Conservation (phyloP, 2,113 vertebrate species). For the Edolisoma coerulescens region DNA sequence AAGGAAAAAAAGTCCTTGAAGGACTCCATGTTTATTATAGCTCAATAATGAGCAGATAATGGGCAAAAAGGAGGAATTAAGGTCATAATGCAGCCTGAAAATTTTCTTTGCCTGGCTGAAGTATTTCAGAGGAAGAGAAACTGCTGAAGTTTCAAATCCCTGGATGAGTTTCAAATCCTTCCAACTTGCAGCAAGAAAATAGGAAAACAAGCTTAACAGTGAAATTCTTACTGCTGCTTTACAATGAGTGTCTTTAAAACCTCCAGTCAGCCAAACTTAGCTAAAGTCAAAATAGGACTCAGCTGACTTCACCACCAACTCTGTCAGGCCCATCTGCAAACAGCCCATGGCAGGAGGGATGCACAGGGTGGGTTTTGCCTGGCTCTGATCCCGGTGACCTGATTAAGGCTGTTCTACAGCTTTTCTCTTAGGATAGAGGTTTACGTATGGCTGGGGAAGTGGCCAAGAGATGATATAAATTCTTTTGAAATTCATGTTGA, state of each 20-base stretch:
- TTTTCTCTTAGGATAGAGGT: not conserved
- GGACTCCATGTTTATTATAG: not conserved
- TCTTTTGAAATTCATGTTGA: not conserved
- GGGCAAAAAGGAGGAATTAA: constrained; percentile 32
- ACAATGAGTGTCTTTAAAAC: not conserved
- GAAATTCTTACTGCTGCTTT: not conserved
- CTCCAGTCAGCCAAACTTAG: not conserved
- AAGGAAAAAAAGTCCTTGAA: not conserved
- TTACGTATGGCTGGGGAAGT: not conserved
- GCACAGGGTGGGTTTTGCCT: not conserved
- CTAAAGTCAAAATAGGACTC: not conserved
- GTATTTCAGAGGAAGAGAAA: constrained; percentile 18
- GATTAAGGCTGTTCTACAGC: not conserved
- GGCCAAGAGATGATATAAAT: not conserved
- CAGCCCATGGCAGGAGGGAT: not conserved
- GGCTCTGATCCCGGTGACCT: not conserved
- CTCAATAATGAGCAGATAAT: constrained; percentile 37
- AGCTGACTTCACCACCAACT: not conserved
- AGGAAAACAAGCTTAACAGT: constrained; percentile 12
- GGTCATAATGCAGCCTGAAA: constrained; percentile 35
- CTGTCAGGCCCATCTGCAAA: not conserved
- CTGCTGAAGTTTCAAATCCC: constrained; percentile 49
- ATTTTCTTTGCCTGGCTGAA: not conserved
- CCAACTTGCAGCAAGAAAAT: constrained; percentile 13
- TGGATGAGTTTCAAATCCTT: constrained; percentile 42